Base-by-base conservation (phyloP, 2,113 vertebrate genomes). In the Leptocoma aspasia region DNA sequence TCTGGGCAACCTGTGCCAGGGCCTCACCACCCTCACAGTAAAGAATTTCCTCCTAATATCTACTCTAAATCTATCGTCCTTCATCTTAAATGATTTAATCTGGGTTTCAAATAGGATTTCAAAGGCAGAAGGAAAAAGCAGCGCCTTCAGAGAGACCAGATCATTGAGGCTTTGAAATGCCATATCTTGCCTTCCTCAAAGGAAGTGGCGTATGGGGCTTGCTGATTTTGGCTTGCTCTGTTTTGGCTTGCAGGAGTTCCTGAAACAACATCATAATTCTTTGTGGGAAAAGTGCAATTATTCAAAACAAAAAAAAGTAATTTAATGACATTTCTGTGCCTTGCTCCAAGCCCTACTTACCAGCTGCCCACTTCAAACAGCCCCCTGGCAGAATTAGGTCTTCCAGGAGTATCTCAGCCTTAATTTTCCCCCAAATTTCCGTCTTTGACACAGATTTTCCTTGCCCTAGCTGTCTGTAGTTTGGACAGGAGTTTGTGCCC, bases 161-260 rank as follows among this genome's bases (percentile, higher is more conserved):
- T 19, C 63, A 56, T 6, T 16, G 41, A 52, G 27, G 28, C 60
- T 80, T 69, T 30, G 53, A 65, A 82, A 77, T 7, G 3, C 21
- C 1, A 0, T 13, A 6, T 45, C 27, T 82, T 63, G 52, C 52
- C 19, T 64, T 79, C 88, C 37, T 65, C 28, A 41, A 27, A 56
- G 49, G 77, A 93, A 72, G 18, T 1, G 13, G 11, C 0, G 0
- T 49, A 28, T 8, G 14, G 69, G 37, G 2, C 52, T 76, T 89
- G 68, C 42, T 94, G 94, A 31, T 77, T 78, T 91, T 86, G 77
- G 26, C 80, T 83, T 78, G 20, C 30, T 59, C 33, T 66, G 11
- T 7, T 91, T 56, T 79, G 70, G 28, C 41, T 69, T 18, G 17
- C 18, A 37, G 22, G 22, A 72, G 15, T 13, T 68, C 61, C 66